Percentiles rank a stretch among this genome's conserved stretches.
These are phyloP conservation scores for Coryphaenoides rupestris DNA, from an alignment of 2,113 vertebrate species.

Conservation along the genomic window DNA sequence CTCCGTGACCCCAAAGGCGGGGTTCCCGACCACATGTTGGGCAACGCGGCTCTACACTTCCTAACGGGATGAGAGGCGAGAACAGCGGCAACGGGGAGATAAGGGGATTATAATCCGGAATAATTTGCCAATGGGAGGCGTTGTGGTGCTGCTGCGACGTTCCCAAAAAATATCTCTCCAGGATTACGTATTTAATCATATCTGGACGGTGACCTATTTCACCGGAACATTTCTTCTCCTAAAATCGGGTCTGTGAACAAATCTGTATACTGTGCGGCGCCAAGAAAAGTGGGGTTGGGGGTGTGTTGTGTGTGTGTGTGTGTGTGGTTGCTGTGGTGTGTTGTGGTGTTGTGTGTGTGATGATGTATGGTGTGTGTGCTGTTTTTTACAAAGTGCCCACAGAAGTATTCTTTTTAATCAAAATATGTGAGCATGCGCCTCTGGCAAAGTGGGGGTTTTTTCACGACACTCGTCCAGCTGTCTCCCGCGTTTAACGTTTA, in stretches of 20 bases:
- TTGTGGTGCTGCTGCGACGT: neutral
- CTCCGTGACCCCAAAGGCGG: too few species aligned
- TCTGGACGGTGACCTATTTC: constrained; percentile 16
- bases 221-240: neutral
- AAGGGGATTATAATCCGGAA: too few species aligned
- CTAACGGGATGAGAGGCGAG: too few species aligned
- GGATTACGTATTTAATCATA: constrained; percentile 24
- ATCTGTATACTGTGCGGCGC: neutral
- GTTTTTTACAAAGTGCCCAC: neutral
- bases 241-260: neutral
- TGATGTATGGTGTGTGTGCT: neutral
- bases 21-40: too few species aligned
- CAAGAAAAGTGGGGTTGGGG: neutral
- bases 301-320: constrained; percentile 9
- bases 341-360: neutral
- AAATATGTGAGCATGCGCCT: neutral
- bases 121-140: too few species aligned
- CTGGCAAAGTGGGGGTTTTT: neutral
- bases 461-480: neutral
- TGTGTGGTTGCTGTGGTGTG: neutral
- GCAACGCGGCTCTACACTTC: too few species aligned
- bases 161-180: constrained; percentile 9
- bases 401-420: neutral
- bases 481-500: neutral
- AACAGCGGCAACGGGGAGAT: too few species aligned